These are phyloP conservation scores for Drosophila truncata DNA, from an alignment of 1,140 invertebrate genomes.

Conservation along the genomic window DNA sequence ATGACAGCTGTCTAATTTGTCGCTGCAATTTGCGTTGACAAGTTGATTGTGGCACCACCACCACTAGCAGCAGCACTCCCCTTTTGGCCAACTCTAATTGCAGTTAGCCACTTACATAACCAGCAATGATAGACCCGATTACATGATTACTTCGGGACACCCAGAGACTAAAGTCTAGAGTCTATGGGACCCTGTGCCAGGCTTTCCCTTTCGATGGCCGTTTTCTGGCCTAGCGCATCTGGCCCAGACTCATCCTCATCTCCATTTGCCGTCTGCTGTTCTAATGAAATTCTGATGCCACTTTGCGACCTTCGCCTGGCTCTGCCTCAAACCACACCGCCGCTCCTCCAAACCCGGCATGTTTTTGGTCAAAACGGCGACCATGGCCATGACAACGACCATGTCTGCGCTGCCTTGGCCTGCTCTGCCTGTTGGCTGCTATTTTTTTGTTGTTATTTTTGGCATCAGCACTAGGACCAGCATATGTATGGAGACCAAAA, in stretches of 20 bases:
- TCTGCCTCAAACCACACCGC: neutral
- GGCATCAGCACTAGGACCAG: constrained; percentile 46
- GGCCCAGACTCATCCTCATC: constrained; percentile 31
- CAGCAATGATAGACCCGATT: constrained; percentile 66
- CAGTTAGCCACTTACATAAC: constrained; percentile 65
- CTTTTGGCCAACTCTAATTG: constrained; percentile 55
- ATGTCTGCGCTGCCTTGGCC: constrained; percentile 11
- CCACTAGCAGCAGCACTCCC: constrained; percentile 9
- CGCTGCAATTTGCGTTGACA: constrained; percentile 58
- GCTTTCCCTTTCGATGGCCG: constrained; percentile 64
- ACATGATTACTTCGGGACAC: constrained; percentile 62
- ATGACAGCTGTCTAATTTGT: constrained; percentile 59
- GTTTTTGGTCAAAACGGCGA: constrained; percentile 70
- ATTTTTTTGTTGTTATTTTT: constrained; percentile 70
- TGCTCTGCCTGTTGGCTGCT: constrained; percentile 23
- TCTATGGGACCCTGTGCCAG: constrained; percentile 3
- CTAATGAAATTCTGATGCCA: constrained; percentile 71
- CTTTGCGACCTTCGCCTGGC: constrained; percentile 62
- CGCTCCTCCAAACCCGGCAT: constrained; percentile 27
- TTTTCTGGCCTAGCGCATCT: constrained; percentile 59
- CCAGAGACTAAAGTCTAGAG: constrained; percentile 7
- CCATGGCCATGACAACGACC: constrained; percentile 41
- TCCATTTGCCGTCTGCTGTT: constrained; percentile 61
- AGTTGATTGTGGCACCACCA: constrained; percentile 43
- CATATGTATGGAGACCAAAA: constrained; percentile 60